Percentiles rank a stretch among this genome's conserved stretches.
Conservation (phyloP, 2,797 vertebrate genomes). For the Scarus forsteni region DNA sequence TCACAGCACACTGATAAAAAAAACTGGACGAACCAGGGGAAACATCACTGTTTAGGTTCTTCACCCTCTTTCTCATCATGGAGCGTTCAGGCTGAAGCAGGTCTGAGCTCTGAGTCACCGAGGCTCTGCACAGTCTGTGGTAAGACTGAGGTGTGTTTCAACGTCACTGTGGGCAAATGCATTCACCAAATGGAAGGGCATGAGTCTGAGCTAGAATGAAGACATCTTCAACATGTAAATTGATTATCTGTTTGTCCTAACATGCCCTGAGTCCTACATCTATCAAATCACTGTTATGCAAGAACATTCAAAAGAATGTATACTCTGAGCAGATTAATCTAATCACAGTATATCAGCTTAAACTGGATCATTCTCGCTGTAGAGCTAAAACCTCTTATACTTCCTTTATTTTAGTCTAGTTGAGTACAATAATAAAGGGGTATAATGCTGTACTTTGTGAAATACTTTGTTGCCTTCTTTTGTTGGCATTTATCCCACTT, state of each 20-base stretch:
- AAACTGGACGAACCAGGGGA: conserved; percentile 23
- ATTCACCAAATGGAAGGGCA: neutral
- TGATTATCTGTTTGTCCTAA: conserved; percentile 17
- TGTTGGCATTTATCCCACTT: no score
- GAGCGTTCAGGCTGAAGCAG: conserved; percentile 36
- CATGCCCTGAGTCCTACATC: neutral
- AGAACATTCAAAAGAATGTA: neutral
- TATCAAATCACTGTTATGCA: neutral
- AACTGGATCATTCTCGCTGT: no score
- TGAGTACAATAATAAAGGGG: no score
- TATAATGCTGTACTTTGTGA: no score
- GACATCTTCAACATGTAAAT: neutral
- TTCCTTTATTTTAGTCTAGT: no score
- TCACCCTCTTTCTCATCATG: conserved; percentile 33
- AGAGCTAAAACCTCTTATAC: no score
- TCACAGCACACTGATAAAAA: neutral
- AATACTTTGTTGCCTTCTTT: no score
- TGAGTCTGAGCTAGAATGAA: neutral
- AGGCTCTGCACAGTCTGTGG: neutral
- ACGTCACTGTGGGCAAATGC: conserved; percentile 31
- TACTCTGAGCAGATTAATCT: neutral
- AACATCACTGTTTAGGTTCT: conserved; percentile 7
- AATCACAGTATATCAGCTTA: neutral
- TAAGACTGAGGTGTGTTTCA: conserved; percentile 15
- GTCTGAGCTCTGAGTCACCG: conserved; percentile 52